These are phyloP conservation scores for Vulpes vulpes DNA, from an alignment of 2,113 vertebrate genomes.

Conservation along the genomic window DNA sequence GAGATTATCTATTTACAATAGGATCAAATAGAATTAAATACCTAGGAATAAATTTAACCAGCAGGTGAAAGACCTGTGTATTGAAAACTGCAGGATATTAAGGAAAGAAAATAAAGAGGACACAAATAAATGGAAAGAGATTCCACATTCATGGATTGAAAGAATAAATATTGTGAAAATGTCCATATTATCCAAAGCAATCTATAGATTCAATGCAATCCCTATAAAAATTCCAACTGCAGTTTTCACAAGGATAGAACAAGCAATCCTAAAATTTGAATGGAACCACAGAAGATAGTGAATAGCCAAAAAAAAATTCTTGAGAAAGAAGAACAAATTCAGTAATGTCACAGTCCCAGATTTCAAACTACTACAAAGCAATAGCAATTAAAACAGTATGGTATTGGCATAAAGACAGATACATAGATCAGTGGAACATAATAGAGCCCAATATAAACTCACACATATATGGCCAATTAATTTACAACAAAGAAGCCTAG, in stretches of 20 bases:
- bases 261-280: not conserved
- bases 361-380: not conserved
- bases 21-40: not conserved
- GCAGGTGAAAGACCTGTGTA: not conserved
- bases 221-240: not conserved
- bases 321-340: not conserved
- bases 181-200: not conserved
- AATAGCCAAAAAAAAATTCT: not conserved
- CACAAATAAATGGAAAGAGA: not conserved
- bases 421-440: not conserved
- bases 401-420: not conserved
- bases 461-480: not conserved
- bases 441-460: not conserved
- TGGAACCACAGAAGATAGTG: not conserved
- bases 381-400: not conserved
- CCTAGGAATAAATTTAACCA: not conserved
- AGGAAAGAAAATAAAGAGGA: not conserved
- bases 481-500: not conserved
- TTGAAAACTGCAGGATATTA: not conserved
- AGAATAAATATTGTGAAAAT: not conserved
- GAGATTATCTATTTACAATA: not conserved
- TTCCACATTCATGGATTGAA: not conserved
- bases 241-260: not conserved
- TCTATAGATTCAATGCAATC: not conserved
- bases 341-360: not conserved